Evolutionary conservation across 2,888 invertebrate genomes (phyloP), one percentile per base, ranked within the genome.

Genomic region (Heteropelma amictum): DNA sequence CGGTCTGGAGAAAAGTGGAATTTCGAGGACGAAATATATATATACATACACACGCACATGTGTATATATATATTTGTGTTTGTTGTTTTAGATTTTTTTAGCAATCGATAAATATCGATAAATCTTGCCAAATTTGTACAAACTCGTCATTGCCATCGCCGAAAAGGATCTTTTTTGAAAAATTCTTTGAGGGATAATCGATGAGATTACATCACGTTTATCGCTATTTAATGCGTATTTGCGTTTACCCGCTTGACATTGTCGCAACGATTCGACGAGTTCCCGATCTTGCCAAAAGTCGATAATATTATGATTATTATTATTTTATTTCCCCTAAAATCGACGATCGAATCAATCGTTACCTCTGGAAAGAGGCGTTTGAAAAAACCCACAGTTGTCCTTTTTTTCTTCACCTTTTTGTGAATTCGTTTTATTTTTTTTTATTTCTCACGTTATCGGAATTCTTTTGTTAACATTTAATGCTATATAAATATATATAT

Each of bases 191-290:
- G 38, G 14, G 53, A 12, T 7, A 61, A 26, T 53, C 30, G 45
- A 64, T 17, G 35, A 33, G 38, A 53, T 33, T 28, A 38, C 61
- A 76, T 53, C 71, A 67, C 54, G 53, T 76, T 76, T 70, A 81
- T 76, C n/a, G 82, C 82, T 83, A 83, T 83, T 82, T n/a, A n/a
- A n/a, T n/a, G n/a, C n/a, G n/a, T n/a, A n/a, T 74, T 63, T 10
- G 60, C 38, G 8, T 61, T 81, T 84, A 84, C 82, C 84, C 82
- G 74, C 73, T 78, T 72, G 61, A 78, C 74, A 69, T 70, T 47
- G 53, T 82, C 14, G n/a, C 12, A 38, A 38, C 26, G 19, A 82
- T 73, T 78, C 77, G 79, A 28, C 56, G 80, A 81, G 79, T 71
- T 77, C 73, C 56, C 75, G 77, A 71, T 79, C 80, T 83, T 83